These are phyloP conservation scores for Orchestia grillus DNA, from an alignment of 1,140 invertebrate genomes.

Conservation along the genomic window DNA sequence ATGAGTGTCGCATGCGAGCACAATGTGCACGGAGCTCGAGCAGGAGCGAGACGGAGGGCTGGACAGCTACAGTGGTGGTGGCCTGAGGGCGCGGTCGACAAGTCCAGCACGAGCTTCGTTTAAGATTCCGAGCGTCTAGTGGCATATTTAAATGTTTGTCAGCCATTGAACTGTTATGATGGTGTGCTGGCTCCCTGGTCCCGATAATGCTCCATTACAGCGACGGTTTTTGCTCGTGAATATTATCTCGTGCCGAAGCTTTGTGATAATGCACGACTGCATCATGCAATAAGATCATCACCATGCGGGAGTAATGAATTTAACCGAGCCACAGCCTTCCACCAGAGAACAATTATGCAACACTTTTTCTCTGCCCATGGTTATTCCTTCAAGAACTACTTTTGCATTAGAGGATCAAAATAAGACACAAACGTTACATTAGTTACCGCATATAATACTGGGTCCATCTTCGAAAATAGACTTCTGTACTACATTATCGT, in stretches of 20 bases:
- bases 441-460: too few species aligned
- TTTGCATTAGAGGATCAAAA: neutral
- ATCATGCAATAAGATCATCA: neutral
- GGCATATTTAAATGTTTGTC: constrained; percentile 56
- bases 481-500: too few species aligned
- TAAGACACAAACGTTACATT: neutral
- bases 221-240: constrained; percentile 19
- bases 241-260: neutral
- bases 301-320: neutral
- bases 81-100: constrained; percentile 13
- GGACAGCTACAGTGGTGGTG: neutral
- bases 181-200: neutral
- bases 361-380: neutral
- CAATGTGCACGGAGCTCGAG: neutral
- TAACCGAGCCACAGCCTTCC: neutral
- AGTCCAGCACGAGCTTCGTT: constrained; percentile 19
- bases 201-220: constrained; percentile 2
- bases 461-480: neutral
- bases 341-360: neutral
- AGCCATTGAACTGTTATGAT: constrained; percentile 51
- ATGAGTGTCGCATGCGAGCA: neutral
- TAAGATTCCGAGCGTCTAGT: neutral
- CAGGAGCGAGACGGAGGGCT: neutral
- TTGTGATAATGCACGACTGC: neutral
- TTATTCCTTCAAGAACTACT: neutral